Base-by-base conservation (phyloP, 2,888 invertebrate species). In the Catocala nupta region DNA sequence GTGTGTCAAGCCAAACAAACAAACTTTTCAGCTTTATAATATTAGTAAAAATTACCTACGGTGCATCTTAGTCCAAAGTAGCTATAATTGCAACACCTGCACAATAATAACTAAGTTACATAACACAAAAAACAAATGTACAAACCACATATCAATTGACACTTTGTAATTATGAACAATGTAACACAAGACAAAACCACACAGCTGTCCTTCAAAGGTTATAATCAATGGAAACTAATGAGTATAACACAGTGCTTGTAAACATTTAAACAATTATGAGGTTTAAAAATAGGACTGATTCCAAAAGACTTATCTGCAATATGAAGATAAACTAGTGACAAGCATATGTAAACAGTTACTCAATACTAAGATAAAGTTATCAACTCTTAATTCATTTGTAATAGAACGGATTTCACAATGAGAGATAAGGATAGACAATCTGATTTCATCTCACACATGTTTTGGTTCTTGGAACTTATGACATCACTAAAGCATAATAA, bases 291-390 rank as follows among this genome's bases (percentile, higher is more conserved):
- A 42, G 25, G 25, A 42, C 11, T 52, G 9, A 1, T 1, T 16
- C 9, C 7, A 36, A 42, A 1, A 12, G 1, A 25, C 13, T 36
- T 44, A 54, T 47, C 45, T 36, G 11, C 13, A 33, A 5, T 34
- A 42, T 11, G 5, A 34, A 50, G 13, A 34, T 11, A 55, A 60
- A 55, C 47, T 16, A 45, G n/a, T 6, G 5, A 47, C 33, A 53
- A 48, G 36, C 8, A 16, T 10, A 0, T 39, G 52, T 33, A 42
- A 47, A 36, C 25, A 53, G 10, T 65, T 61, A 54, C 75, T 62
- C 63, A 76, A 76, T 63, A n/a, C 50, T 52, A 47, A 64, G 77
- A 76, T 76, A 76, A 53, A 59, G 13, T 62, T 57, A 62, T 57
- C 62, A 53, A 33, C 5, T 39, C 36, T 36, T 55, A 47, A 52